phyloP scores from a whole-genome alignment of 2,888 invertebrate species.

The Drosophila eohydei region DNA sequence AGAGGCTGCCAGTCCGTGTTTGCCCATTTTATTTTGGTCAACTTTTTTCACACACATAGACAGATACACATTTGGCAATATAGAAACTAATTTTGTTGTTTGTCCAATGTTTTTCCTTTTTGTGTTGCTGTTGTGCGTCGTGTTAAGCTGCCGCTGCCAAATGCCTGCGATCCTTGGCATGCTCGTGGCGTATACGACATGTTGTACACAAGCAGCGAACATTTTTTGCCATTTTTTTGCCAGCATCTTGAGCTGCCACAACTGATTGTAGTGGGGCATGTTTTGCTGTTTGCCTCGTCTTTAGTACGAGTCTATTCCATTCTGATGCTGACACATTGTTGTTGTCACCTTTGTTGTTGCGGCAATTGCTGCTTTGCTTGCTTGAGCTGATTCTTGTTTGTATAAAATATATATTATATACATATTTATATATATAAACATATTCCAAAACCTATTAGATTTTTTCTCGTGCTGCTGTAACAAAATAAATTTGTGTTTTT shows the following conservation, averaged over 20 bases:
- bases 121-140: conserved; percentile 18
- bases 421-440: neutral
- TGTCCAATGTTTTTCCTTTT: conserved; percentile 24
- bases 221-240: conserved; percentile 21
- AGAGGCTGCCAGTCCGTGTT: conserved; percentile 20
- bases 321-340: conserved; percentile 59
- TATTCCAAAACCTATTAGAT: conserved; percentile 53
- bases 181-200: conserved; percentile 45
- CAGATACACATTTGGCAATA: conserved; percentile 38
- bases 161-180: conserved; percentile 29
- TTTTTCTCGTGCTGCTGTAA: conserved; percentile 47
- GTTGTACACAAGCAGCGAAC: conserved; percentile 50
- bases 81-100: conserved; percentile 49
- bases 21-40: conserved; percentile 46
- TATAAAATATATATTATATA: conserved; percentile 16
- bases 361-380: conserved; percentile 20
- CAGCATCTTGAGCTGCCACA: conserved; percentile 52
- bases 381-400: conserved; percentile 17
- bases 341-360: conserved; percentile 36
- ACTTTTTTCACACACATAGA: conserved; percentile 43
- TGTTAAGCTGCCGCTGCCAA: conserved; percentile 41
- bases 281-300: conserved; percentile 40
- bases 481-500: conserved; percentile 45
- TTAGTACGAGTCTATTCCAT: conserved; percentile 43
- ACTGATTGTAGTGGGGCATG: conserved; percentile 57